phyloP scores from a whole-genome alignment of 2,888 invertebrate species.

The Scelioninae gen. 2 region DNA sequence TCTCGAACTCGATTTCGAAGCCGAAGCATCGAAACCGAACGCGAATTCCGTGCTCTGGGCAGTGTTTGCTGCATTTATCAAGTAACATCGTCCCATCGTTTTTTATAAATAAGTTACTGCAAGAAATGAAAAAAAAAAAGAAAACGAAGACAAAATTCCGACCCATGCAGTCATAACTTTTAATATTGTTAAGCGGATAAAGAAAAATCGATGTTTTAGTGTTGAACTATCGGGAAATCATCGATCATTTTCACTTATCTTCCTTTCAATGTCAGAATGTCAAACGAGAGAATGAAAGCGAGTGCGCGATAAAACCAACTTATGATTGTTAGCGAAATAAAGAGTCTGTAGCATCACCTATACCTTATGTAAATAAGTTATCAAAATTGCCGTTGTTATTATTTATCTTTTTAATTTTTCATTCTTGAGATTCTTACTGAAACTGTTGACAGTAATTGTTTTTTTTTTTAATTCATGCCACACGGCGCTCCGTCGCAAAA shows the following conservation, averaged over 20 bases:
- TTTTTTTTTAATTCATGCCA: slow-evolving; percentile 5
- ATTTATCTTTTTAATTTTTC: slow-evolving; percentile 5
- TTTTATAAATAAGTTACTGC: slow-evolving; percentile 23
- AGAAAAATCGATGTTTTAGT: slow-evolving; percentile 6
- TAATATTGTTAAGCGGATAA: slow-evolving; percentile 1
- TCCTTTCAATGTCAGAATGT: slow-evolving; percentile 23
- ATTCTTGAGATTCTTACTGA: slow-evolving; percentile 24
- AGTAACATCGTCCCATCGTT: slow-evolving; percentile 80
- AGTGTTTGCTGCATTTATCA: slow-evolving; percentile 98
- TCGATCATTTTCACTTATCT: slow-evolving; percentile 42
- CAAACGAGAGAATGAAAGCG: slow-evolving; percentile 2
- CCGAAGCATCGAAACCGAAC: slow-evolving; percentile 93
- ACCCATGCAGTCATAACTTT: slow-evolving; percentile 1
- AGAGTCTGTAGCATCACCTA: slow-evolving; percentile 26
- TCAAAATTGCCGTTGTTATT: slow-evolving; percentile 27
- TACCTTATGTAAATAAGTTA: slow-evolving; percentile 45
- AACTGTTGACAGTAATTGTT: neutral
- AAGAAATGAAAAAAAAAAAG: slow-evolving; percentile 2
- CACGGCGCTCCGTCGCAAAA: slow-evolving; percentile 17
- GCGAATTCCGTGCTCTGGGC: slow-evolving; percentile 98
- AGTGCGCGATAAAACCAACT: slow-evolving; percentile 4
- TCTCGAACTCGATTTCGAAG: slow-evolving; percentile 97
- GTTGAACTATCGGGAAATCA: slow-evolving; percentile 5
- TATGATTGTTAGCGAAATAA: neutral
- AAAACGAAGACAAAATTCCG: too few species aligned